Base-by-base conservation (phyloP, 2,888 invertebrate genomes). In the Cremastobaeus sp. region DNA sequence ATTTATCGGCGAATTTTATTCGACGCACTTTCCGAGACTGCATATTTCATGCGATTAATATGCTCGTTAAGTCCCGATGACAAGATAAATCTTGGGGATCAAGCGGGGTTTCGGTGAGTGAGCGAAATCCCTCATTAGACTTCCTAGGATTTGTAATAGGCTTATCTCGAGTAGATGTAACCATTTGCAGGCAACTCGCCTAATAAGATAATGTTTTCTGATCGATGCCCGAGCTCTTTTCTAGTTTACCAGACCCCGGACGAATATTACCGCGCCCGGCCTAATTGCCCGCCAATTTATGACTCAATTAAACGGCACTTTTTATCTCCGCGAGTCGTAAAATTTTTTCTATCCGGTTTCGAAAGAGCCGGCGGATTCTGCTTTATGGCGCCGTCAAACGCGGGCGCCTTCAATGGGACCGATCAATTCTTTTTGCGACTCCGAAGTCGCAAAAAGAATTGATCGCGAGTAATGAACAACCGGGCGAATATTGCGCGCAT, bases 91-190 rank as follows among this genome's bases (percentile, higher is more conserved):
- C 48, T 12, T 1, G 2, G 55, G 55, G 66, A 66, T 66, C 37
- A 65, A 47, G 39, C 12, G 12, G 55, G 45, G 64, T 30, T 45
- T 54, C 54, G 15, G 14, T 12, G 18, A 55, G 28, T 45, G 45
- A 47, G 47, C 12, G 11, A 47, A 20, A 39, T 11, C 39, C 17
- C 48, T 55, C 66, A 41, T 66, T 66, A 66, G 66, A 57, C 34
- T 65, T 37, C 43, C 48, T 39, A 41, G 66, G 48, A 66, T 66
- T 57, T 48, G 66, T 66, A 57, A 57, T 66, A 57, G 57, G 66
- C 48, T 66, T 66, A 66, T 34, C 54, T 41, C 9, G 28, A 57
- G 48, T 37, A 12, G 9, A 41, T 21, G 20, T 21, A 39, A 50
- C 35, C 55, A 21, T 41, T 65, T 39, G 20, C 14, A 6, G 37